Evolutionary conservation across 2,888 invertebrate species (phyloP).

Genomic region (Scaptomyza polygonia): DNA sequence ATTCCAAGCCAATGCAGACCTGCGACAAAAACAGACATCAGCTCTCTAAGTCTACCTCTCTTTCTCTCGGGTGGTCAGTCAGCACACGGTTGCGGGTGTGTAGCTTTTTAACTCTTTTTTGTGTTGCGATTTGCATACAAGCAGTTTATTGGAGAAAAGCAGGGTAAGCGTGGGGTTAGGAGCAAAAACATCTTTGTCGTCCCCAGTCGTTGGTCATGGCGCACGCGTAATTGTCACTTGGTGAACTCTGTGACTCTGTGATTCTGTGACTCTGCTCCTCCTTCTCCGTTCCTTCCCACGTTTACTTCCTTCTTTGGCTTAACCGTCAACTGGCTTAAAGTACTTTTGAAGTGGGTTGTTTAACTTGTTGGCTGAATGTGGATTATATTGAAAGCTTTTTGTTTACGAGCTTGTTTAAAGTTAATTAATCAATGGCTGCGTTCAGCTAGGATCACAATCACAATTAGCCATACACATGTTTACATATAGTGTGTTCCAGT

Average conservation of each 20-base stretch:
- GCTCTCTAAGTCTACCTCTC: not conserved
- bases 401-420: not conserved
- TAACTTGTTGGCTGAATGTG: not conserved
- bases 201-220: constrained; percentile 46
- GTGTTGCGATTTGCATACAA: constrained; percentile 60
- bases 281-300: not conserved
- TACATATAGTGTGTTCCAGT: not conserved
- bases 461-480: not conserved
- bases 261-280: constrained; percentile 26
- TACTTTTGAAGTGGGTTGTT: not conserved
- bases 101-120: not conserved
- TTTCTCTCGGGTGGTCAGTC: constrained; percentile 13
- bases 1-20: constrained; percentile 53
- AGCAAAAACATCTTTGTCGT: constrained; percentile 41
- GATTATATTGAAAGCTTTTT: not conserved
- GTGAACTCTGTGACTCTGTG: constrained; percentile 53
- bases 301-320: not conserved
- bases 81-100: constrained; percentile 14
- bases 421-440: not conserved
- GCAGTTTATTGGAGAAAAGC: not conserved
- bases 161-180: not conserved
- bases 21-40: constrained; percentile 50
- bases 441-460: not conserved
- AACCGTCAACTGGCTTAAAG: constrained; percentile 46
- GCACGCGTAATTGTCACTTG: constrained; percentile 77